A percentile compares a stretch with the other conserved stretches of the same genome.
phyloP scores from a whole-genome alignment of 2,113 vertebrate genomes.

The Eolophus roseicapilla region DNA sequence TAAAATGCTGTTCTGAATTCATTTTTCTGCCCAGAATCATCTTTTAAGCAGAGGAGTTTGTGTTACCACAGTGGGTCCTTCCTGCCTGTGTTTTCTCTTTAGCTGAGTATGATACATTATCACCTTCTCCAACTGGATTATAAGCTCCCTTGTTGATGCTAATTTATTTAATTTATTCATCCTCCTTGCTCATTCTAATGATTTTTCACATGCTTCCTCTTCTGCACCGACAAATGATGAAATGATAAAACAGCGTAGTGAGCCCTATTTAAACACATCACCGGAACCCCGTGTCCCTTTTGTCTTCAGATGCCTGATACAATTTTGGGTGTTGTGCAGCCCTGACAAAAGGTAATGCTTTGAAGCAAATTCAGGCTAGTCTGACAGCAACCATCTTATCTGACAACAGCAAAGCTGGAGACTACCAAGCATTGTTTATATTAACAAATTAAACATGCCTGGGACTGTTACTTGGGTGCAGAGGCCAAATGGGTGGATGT shows the following conservation, averaged over 20 bases:
- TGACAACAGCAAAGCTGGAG: neutral
- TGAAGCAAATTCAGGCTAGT: constrained; percentile 6
- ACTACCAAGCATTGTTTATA: neutral
- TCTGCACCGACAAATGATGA: neutral
- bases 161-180: constrained; percentile 64
- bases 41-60: constrained; percentile 22
- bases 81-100: constrained; percentile 28
- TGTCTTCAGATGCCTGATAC: neutral
- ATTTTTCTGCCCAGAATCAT: constrained; percentile 26
- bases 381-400: constrained; percentile 7
- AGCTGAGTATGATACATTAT: constrained; percentile 38
- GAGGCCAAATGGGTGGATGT: neutral
- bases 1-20: constrained; percentile 14
- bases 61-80: neutral
- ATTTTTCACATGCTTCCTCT: constrained; percentile 46
- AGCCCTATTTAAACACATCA: neutral
- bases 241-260: neutral
- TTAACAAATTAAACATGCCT: constrained; percentile 15
- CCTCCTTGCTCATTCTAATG: constrained; percentile 37
- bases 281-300: neutral
- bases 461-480: neutral
- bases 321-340: neutral
- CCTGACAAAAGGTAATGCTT: constrained; percentile 3
- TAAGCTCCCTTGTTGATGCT: constrained; percentile 42
- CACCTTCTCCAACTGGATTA: constrained; percentile 41